phyloP scores from a whole-genome alignment of 1,140 invertebrate species.

The Bathynomus jamesi region DNA sequence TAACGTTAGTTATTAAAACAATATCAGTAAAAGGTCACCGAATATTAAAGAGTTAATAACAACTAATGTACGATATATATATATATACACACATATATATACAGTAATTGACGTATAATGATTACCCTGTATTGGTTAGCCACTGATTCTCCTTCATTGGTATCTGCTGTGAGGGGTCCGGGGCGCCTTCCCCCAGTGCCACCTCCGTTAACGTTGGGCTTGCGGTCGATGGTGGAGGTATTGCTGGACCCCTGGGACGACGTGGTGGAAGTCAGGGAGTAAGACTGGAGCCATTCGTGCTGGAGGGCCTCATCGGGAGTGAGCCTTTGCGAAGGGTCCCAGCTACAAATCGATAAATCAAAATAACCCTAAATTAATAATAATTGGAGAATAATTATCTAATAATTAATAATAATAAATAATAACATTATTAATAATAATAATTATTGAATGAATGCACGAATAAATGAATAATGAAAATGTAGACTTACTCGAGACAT shows the following conservation, averaged over 20 bases:
- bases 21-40: background rate
- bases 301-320: constrained; percentile 73
- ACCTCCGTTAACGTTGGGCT: background rate
- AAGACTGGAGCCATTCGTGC: constrained; percentile 45
- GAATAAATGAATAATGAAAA: background rate
- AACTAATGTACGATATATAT: background rate
- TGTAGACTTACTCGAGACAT: constrained; percentile 73
- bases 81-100: background rate
- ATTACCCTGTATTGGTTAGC: background rate
- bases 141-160: background rate
- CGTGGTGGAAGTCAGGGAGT: constrained; percentile 15
- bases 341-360: background rate
- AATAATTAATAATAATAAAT: background rate
- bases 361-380: background rate
- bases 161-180: background rate
- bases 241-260: constrained; percentile 5
- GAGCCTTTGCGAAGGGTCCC: constrained; percentile 69
- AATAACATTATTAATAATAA: background rate
- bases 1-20: background rate
- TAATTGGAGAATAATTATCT: background rate
- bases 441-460: background rate
- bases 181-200: background rate
- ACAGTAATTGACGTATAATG: too few relatives aligned
- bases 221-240: constrained; percentile 15
- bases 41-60: background rate